phyloP scores from a whole-genome alignment of 2,888 invertebrate species.

The Carterocephalus palaemon region DNA sequence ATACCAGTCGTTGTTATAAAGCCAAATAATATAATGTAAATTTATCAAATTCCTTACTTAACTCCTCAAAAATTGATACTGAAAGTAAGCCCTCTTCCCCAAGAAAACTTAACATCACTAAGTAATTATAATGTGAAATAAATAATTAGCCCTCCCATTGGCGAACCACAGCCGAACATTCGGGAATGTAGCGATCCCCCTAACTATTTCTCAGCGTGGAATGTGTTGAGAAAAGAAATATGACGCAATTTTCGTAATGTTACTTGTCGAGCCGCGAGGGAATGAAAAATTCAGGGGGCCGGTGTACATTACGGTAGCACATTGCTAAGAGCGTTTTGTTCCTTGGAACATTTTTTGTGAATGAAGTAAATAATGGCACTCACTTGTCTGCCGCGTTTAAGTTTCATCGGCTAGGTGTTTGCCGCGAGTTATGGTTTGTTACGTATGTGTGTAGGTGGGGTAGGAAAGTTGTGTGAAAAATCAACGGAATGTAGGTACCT shows the following conservation, averaged over 20 bases:
- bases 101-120: slow-evolving; percentile 34
- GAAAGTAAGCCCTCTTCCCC: slow-evolving; percentile 5
- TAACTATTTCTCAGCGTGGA: slow-evolving; percentile 64
- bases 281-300: slow-evolving; percentile 78
- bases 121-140: slow-evolving; percentile 33
- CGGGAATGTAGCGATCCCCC: slow-evolving; percentile 56
- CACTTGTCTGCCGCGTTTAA: slow-evolving; percentile 35
- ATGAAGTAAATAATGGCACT: slow-evolving; percentile 48
- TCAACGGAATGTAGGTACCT: too few relatives aligned
- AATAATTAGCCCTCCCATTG: slow-evolving; percentile 38
- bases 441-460: neutral
- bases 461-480: too few relatives aligned
- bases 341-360: slow-evolving; percentile 59
- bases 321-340: slow-evolving; percentile 70
- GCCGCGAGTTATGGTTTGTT: slow-evolving; percentile 12
- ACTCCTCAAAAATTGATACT: too few relatives aligned
- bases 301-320: slow-evolving; percentile 69
- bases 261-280: slow-evolving; percentile 76
- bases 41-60: too few relatives aligned
- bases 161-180: slow-evolving; percentile 41
- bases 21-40: too few relatives aligned
- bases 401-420: slow-evolving; percentile 31
- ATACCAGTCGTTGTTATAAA: too few relatives aligned
- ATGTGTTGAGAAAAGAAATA: slow-evolving; percentile 73
- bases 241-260: slow-evolving; percentile 78